Evolutionary conservation across 2,888 invertebrate species (phyloP), one percentile per base, ranked within the genome.

Genomic region (Venusia cambrica): DNA sequence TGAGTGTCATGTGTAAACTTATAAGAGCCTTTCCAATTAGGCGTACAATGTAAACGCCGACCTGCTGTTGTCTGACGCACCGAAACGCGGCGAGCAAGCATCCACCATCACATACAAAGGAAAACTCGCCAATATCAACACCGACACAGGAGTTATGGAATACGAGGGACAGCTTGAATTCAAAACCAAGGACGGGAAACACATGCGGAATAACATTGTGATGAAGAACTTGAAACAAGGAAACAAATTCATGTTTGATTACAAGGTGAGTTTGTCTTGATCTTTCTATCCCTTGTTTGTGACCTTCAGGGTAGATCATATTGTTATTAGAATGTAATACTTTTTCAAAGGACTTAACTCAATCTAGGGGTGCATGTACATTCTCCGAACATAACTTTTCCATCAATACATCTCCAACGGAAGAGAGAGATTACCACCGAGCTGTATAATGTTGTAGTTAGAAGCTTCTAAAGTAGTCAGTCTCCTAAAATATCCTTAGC

Each of bases 151-250:
- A 0, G 35, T 45, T n/a, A 38, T 75, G 9, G 68, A 81, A 33
- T 65, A 76, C 20, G 77, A 85, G 17, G 78, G 74, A 1, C 70
- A 74, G 11, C 4, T 84, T 0, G 71, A 75, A 17, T 19, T 87
- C 7, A 63, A 66, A 9, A 61, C 85, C 4, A 73, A 70, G 38
- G 69, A 71, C n/a, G 80, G 83, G 14, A 74, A 73, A 45, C 50
- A 75, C 1, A 49, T 83, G 9, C 52, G 70, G 13, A 74, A 78
- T 41, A 54, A 61, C 0, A 70, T 77, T 53, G 27, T 36, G 1
- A 8, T 75, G 4, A 87, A 79, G 53, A 69, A 76, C 45, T 47
- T 45, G 4, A 70, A 70, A 2, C 65, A 70, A 4, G 68, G 69
- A 3, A 68, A 80, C 1, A 72, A 69, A 13, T 53, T 41, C 28